These are phyloP conservation scores for Antrozous pallidus DNA, from an alignment of 2,797 vertebrate genomes.

Conservation along the genomic window DNA sequence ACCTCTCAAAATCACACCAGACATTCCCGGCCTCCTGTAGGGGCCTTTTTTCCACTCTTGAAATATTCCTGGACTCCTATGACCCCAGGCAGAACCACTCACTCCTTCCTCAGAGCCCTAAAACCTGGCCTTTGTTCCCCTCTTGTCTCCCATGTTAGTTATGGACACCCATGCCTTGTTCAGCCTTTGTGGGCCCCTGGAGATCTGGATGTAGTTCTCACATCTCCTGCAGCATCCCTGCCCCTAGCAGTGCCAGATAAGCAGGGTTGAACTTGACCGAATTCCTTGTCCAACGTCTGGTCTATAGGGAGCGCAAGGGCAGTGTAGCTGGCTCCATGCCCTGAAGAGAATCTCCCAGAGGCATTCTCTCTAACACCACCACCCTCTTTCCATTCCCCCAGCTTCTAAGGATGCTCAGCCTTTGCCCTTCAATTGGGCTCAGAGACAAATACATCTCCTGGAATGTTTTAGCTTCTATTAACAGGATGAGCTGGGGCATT, in stretches of 20 bases:
- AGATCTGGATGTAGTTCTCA: neutral
- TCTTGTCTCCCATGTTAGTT: neutral
- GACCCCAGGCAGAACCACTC: neutral
- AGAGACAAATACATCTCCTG: conserved; percentile 32
- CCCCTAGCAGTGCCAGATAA: neutral
- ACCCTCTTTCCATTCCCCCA: neutral
- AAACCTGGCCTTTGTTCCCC: neutral
- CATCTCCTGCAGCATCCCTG: neutral
- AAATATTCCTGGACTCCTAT: neutral
- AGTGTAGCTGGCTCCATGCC: neutral
- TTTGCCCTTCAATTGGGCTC: neutral
- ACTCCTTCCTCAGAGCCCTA: neutral
- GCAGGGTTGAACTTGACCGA: neutral
- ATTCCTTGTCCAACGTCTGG: neutral
- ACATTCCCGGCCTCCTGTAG: neutral
- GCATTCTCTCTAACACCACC: neutral
- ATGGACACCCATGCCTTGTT: neutral
- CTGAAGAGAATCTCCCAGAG: neutral
- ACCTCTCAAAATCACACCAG: neutral
- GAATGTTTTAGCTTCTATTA: conserved; percentile 45
- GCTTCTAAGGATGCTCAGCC: neutral
- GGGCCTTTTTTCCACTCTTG: neutral
- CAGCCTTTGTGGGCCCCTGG: neutral
- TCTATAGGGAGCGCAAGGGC: neutral
- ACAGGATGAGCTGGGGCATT: conserved; percentile 16